A percentile compares a stretch with the other conserved stretches of the same genome.
These are phyloP conservation scores for Heliconius eleuchia DNA, from an alignment of 1,140 invertebrate genomes.

Conservation along the genomic window DNA sequence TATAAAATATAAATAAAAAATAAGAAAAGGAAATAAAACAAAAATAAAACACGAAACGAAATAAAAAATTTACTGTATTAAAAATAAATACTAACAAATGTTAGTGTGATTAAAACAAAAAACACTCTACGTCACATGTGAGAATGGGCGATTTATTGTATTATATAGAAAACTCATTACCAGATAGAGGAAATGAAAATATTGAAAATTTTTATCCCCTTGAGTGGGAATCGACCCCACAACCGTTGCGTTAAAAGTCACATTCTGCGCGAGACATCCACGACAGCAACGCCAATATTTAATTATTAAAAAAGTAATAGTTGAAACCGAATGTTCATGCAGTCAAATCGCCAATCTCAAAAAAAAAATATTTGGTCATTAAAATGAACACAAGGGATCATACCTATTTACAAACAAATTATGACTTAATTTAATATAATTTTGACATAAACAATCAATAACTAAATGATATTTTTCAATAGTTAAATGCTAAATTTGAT, in stretches of 20 bases:
- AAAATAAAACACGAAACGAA: constrained; percentile 55
- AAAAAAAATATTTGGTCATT: not conserved
- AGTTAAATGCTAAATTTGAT: not conserved
- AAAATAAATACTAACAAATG: constrained; percentile 57
- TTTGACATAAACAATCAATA: not conserved
- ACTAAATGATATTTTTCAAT: not conserved
- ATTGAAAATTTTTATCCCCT: too few species aligned
- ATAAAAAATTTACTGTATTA: constrained; percentile 61
- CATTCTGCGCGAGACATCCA: too few species aligned
- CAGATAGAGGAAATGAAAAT: too few species aligned
- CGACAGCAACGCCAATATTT: too few species aligned
- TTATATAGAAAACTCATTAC: not conserved
- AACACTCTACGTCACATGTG: constrained; percentile 34
- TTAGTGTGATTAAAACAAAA: constrained; percentile 44
- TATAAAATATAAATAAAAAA: too few species aligned
- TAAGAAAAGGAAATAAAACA: not conserved
- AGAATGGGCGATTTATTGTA: not conserved
- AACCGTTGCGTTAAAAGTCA: too few species aligned
- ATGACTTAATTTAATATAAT: not conserved
- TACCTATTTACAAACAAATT: not conserved
- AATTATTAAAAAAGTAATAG: not conserved
- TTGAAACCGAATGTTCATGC: not conserved
- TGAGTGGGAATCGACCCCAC: too few species aligned
- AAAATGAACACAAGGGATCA: not conserved
- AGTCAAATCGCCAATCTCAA: not conserved